A percentile compares a stretch with the other conserved stretches of the same genome.
Evolutionary conservation across 2,113 vertebrate species (phyloP).

Genomic region (Scatophagus argus): DNA sequence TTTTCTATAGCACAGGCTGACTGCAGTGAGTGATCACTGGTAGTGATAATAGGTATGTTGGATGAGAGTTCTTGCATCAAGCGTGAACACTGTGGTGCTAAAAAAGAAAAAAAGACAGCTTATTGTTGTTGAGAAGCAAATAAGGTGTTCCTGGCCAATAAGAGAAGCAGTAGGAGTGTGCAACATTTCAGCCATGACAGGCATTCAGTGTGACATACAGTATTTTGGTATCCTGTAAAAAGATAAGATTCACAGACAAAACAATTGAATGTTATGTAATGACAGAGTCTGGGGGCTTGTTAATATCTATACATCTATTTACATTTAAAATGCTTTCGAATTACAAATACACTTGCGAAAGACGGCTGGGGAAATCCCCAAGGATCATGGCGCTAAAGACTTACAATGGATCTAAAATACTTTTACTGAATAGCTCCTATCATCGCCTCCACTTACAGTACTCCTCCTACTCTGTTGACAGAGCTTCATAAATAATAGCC

Average conservation of each 20-base stretch:
- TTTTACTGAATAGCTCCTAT: conserved; percentile 29
- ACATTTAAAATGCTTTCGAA: conserved; percentile 46
- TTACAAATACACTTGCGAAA: conserved; percentile 37
- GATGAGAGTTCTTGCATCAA: background rate
- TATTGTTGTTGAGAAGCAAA: conserved; percentile 8
- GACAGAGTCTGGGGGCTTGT: conserved; percentile 5
- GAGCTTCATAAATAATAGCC: conserved; percentile 64
- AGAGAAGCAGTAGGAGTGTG: background rate
- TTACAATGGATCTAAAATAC: conserved; percentile 43
- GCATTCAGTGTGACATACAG: conserved; percentile 9
- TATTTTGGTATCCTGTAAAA: conserved; percentile 6
- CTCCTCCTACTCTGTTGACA: conserved; percentile 51
- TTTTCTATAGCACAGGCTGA: conserved; percentile 41
- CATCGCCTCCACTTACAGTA: conserved; percentile 49
- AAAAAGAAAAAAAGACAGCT: conserved; percentile 23
- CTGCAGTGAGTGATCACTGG: conserved; percentile 26
- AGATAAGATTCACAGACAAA: conserved; percentile 24
- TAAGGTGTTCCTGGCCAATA: background rate
- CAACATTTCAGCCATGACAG: conserved; percentile 5
- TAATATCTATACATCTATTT: conserved; percentile 60
- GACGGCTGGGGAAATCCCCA: conserved; percentile 20
- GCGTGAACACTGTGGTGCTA: background rate
- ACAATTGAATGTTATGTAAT: conserved; percentile 40
- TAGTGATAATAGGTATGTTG: conserved; percentile 38
- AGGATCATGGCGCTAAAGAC: conserved; percentile 23